Base-by-base conservation (phyloP, 2,888 invertebrate genomes). In the Empis livida region DNA sequence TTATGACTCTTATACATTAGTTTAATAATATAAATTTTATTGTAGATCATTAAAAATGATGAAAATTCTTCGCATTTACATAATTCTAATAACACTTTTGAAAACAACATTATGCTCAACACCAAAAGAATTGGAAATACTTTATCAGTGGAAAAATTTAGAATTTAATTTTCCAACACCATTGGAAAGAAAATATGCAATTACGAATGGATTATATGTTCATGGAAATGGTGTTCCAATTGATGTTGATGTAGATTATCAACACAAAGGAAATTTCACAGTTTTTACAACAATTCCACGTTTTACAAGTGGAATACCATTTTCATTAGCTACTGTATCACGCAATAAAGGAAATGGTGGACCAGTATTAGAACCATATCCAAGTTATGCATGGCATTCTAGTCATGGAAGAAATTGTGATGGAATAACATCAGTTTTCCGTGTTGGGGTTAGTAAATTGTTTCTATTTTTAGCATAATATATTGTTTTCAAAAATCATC, bases 201-300 rank as follows among this genome's bases (percentile, higher is more conserved):
- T 76, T 17, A 52, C 55, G 1, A 63, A 57, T 3, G 73, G 75
- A 1, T 65, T 69, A 52, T 81, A 75, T 54, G 71, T 78, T 32
- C 76, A 74, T 0, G 80, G 77, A 30, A 72, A 72, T 48, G 75
- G 79, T 0, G 73, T 82, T 13, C 83, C 84, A 0, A 82, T 62
- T 16, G 65, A 65, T 56, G 60, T 65, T n/a, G 62, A 56, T 41
- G 56, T 61, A 0, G 57, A 59, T 17, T 60, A 57, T 9, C 14
- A 59, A 41, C 32, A 59, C 41, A 56, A 56, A 45, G 60, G 60
- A 1, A 59, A 59, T 11, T 70, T 74, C 5, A 70, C 75, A 32
- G 69, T 84, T 6, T 86, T 88, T 59, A 71, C 86, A 1, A 78
- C 86, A 0, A 74, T 82, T 48, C 89, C 89, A 1, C 72, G 84